Percentiles rank a stretch among this genome's conserved stretches.
Conservation (phyloP, 2,113 vertebrate genomes). For the Crotalus horridus region DNA sequence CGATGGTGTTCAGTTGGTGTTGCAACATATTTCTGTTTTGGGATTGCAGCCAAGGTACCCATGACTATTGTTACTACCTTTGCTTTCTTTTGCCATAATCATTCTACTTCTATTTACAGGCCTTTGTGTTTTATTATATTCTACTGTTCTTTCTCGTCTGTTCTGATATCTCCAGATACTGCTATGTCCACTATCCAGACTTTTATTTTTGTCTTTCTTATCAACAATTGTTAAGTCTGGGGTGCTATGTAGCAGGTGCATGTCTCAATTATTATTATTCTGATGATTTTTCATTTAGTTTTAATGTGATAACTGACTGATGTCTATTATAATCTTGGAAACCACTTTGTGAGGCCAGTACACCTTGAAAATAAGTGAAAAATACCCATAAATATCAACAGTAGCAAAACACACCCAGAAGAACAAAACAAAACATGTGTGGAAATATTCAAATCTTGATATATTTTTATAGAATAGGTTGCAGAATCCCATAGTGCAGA, state of each 20-base stretch:
- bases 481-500: too few relatives aligned
- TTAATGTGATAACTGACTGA: not conserved
- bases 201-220: not conserved
- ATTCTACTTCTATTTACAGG: not conserved
- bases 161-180: not conserved
- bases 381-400: not conserved
- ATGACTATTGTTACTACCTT: not conserved
- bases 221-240: too few relatives aligned
- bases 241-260: too few relatives aligned
- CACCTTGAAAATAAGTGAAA: not conserved
- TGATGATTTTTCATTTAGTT: not conserved
- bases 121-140: not conserved
- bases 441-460: not conserved
- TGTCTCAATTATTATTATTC: too few relatives aligned
- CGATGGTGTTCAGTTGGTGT: not conserved
- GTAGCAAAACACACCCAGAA: too few relatives aligned
- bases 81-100: not conserved
- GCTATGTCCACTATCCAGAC: not conserved
- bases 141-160: not conserved
- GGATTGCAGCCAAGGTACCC: not conserved
- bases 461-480: not conserved
- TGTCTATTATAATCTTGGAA: not conserved
- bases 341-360: not conserved
- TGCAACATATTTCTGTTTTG: not conserved
- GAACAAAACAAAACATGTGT: too few relatives aligned